A percentile compares a stretch with the other conserved stretches of the same genome.
These are phyloP conservation scores for Hirundo rustica DNA, from an alignment of 2,797 vertebrate genomes.

Conservation along the genomic window DNA sequence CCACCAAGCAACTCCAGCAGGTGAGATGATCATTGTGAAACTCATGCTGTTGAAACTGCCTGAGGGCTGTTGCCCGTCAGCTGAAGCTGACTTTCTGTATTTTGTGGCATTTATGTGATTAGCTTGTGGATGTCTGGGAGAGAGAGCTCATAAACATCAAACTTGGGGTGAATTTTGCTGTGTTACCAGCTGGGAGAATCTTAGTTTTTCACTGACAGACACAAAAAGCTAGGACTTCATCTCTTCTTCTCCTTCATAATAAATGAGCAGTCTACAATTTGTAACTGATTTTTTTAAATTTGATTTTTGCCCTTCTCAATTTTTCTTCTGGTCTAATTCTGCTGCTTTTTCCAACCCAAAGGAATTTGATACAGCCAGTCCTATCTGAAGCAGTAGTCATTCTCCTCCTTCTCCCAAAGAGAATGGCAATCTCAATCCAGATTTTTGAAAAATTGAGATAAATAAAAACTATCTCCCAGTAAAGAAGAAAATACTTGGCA, in stretches of 20 bases:
- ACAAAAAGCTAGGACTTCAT: neutral
- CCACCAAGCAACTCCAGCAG: neutral
- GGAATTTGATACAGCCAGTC: neutral
- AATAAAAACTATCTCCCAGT: neutral
- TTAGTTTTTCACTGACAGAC: neutral
- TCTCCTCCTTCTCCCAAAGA: neutral
- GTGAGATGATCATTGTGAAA: neutral
- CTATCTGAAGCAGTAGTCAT: neutral
- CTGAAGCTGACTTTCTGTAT: neutral
- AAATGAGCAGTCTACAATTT: neutral
- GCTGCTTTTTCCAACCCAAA: neutral
- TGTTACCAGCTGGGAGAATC: neutral
- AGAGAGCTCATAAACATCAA: neutral
- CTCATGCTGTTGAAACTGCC: neutral
- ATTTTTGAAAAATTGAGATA: neutral
- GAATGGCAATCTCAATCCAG: neutral
- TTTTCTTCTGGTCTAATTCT: neutral
- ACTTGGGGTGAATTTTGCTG: neutral
- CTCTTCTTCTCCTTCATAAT: neutral
- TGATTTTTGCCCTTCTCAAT: neutral
- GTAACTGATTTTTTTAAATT: neutral
- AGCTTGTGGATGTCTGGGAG: neutral
- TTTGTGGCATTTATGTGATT: neutral
- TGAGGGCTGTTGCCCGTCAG: neutral
- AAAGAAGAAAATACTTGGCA: neutral